Evolutionary conservation across 2,797 vertebrate species (phyloP), one percentile per base, ranked within the genome.

Genomic region (Phoxinus dragarum): DNA sequence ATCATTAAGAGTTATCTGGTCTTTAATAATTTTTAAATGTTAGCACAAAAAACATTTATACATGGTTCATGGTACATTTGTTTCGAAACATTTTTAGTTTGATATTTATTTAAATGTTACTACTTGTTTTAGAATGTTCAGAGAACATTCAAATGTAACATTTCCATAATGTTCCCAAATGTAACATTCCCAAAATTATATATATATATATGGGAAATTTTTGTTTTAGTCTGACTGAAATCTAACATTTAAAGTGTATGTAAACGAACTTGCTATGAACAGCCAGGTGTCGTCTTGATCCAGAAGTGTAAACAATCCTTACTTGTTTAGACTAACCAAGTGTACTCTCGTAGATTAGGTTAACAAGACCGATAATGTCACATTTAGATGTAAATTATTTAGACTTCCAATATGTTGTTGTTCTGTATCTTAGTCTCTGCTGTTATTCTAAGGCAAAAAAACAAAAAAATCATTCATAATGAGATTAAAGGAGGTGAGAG

Each of bases 261-360:
- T 75, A 75, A 78, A 61, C 38, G 0, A 8, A 17, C 8, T 78
- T 27, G 3, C 10, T 76, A 16, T 67, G 17, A 76, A 42, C 16
- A 67, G 31, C 72, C 47, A 49, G 44, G 34, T 84, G 73, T 31
- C 14, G 31, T 82, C 31, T 38, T 49, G 54, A 82, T 84, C 34
- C 36, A 84, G 23, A 84, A 49, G 31, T 64, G 1, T 68, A 84
- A 76, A 76, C 31, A 67, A 16, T 76, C 44, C 47, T 54, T 21
- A 19, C 34, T 76, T 76, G 61, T 84, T 67, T 84, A 67, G n/a
- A 67, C n/a, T 67, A 36, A 40, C 44, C 61, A 34, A 31, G 31
- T 64, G 69, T 75, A 27, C 38, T 52, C 52, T 14, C 64, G 21
- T n/a, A 16, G 14, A 49, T 49, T 49, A 49, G 12, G 5, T 67